phyloP scores from a whole-genome alignment of 2,113 vertebrate genomes.

The Cochlearius cochlearius region DNA sequence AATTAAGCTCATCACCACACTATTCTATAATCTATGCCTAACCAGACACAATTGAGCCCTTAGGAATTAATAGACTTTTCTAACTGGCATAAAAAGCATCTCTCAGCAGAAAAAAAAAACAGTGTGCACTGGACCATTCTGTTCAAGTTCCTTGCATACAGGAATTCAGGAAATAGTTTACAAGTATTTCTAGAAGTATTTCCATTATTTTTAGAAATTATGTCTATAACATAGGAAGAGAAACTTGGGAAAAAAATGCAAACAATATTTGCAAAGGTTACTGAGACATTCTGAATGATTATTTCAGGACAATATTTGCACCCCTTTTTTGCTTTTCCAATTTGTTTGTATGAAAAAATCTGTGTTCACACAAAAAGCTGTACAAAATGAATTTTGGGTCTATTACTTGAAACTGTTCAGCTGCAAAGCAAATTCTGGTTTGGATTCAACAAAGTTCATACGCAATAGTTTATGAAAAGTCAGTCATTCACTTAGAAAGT shows the following conservation, averaged over 20 bases:
- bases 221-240: not conserved
- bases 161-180: not conserved
- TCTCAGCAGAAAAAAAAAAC: not conserved
- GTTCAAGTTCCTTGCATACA: not conserved
- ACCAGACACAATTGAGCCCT: slow-evolving; percentile 2
- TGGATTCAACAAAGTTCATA: not conserved
- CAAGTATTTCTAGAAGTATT: not conserved
- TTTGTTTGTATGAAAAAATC: not conserved
- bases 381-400: not conserved
- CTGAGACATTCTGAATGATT: not conserved
- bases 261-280: not conserved
- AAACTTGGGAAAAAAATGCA: not conserved
- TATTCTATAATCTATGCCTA: slow-evolving; percentile 9
- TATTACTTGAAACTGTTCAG: not conserved
- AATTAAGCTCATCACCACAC: not conserved
- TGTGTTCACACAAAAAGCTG: not conserved
- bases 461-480: not conserved
- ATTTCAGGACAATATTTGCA: not conserved
- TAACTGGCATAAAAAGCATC: not conserved
- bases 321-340: not conserved
- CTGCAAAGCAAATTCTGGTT: slow-evolving; percentile 1
- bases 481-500: not conserved
- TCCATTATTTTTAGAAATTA: not conserved
- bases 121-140: not conserved
- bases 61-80: slow-evolving; percentile 6